Percentiles rank a stretch among this genome's conserved stretches.
phyloP scores from a whole-genome alignment of 1,140 invertebrate species.

The Aphidius gifuensis region DNA sequence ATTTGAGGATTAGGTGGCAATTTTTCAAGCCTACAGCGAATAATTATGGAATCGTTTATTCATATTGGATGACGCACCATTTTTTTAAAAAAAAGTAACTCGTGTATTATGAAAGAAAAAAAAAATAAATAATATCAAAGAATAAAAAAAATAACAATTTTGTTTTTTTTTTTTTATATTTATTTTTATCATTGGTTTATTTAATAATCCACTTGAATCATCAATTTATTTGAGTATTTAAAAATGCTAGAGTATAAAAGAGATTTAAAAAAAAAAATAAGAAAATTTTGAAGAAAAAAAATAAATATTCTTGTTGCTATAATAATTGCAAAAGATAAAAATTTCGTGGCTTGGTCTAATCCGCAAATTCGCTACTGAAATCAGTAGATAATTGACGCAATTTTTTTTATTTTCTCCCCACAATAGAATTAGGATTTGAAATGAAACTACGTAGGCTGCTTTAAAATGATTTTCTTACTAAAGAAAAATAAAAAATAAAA shows the following conservation, averaged over 20 bases:
- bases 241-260: too few species aligned
- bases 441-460: conserved; percentile 18
- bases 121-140: not conserved
- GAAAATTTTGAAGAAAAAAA: too few species aligned
- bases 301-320: too few species aligned
- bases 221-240: too few species aligned
- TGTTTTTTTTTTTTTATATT: not conserved
- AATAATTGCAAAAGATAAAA: too few species aligned
- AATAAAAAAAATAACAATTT: too few species aligned
- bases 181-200: conserved; percentile 6
- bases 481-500: conserved; percentile 21
- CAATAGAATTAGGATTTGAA: conserved; percentile 24
- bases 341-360: conserved; percentile 32
- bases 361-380: conserved; percentile 47
- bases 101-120: not conserved
- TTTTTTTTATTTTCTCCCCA: conserved; percentile 35
- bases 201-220: not conserved
- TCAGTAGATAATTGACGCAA: conserved; percentile 55
- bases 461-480: conserved; percentile 28
- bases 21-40: conserved; percentile 52
- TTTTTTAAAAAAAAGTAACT: not conserved
- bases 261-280: too few species aligned
- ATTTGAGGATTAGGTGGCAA: conserved; percentile 50
- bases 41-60: conserved; percentile 35
- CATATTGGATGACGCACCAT: conserved; percentile 1